A percentile compares a stretch with the other conserved stretches of the same genome.
Evolutionary conservation across 2,113 vertebrate genomes (phyloP).

Genomic region (Nettapus auritus): DNA sequence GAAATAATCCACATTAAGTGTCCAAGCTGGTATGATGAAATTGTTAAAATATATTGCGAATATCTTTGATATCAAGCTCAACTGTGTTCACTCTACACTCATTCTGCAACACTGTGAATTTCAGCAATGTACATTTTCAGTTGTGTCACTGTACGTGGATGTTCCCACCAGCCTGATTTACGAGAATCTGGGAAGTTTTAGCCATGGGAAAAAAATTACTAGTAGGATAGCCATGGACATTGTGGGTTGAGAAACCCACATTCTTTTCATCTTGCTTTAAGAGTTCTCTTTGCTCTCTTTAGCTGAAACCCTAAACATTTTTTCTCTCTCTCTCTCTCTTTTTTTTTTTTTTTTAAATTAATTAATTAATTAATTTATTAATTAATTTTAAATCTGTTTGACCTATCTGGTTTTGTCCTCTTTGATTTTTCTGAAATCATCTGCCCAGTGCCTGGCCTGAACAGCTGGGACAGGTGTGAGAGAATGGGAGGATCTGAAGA

Average conservation of each 20-base stretch:
- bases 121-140: background rate
- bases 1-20: background rate
- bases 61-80: background rate
- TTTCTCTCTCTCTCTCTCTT: no score
- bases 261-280: background rate
- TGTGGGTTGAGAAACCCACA: background rate
- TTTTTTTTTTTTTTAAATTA: background rate
- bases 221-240: background rate
- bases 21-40: background rate
- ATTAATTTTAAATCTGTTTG: background rate
- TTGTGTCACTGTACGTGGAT: background rate
- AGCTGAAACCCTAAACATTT: background rate
- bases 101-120: background rate
- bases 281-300: background rate
- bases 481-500: background rate
- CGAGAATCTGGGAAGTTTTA: background rate
- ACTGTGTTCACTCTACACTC: background rate
- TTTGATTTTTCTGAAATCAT: background rate
- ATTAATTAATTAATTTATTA: no score
- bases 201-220: background rate
- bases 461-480: background rate
- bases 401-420: background rate
- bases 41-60: background rate
- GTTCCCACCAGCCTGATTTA: background rate
- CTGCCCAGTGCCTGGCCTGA: background rate